Evolutionary conservation across 2,113 vertebrate genomes (phyloP).

Genomic region (Eretmochelys imbricata): DNA sequence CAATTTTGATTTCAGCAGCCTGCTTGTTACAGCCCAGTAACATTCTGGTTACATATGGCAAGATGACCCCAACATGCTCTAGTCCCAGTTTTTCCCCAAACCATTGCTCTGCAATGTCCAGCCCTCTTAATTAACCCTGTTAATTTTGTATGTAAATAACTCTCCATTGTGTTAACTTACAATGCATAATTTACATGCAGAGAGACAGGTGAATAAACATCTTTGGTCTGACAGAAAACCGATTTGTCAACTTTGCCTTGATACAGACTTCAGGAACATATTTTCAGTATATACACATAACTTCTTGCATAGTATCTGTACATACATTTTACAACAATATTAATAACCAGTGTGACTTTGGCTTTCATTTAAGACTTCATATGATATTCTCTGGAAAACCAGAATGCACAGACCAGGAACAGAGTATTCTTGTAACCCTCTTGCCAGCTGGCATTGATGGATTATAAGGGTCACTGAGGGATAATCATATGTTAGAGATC

Average conservation of each 20-base stretch:
- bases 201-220: background rate
- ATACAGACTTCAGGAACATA: background rate
- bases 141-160: background rate
- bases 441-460: background rate
- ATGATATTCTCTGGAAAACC: background rate
- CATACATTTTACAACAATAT: background rate
- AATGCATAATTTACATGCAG: background rate
- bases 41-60: background rate
- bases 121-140: background rate
- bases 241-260: background rate
- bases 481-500: background rate
- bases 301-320: background rate
- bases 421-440: background rate
- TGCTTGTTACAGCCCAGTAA: background rate
- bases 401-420: background rate
- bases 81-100: background rate
- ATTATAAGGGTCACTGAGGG: background rate
- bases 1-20: background rate
- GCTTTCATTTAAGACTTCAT: background rate
- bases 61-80: background rate
- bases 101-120: no score
- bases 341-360: background rate
- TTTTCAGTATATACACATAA: background rate
- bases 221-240: background rate
- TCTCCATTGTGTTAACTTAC: background rate